phyloP scores from a whole-genome alignment of 2,797 vertebrate species.

The Coilia nasus region DNA sequence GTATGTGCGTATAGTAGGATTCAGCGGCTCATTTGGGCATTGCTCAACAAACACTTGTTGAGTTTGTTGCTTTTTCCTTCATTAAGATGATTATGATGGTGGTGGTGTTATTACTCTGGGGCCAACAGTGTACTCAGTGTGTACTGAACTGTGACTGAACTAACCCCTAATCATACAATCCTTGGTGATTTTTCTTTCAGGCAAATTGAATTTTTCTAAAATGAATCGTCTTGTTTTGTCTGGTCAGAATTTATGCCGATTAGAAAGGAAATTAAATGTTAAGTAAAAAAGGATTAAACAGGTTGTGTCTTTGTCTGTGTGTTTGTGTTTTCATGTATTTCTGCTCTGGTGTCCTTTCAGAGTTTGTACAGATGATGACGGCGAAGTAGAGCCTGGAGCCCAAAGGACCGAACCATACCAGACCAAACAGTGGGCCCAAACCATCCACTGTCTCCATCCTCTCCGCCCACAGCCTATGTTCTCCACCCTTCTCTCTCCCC shows the following conservation, averaged over 20 bases:
- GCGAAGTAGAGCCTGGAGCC: slow-evolving; percentile 58
- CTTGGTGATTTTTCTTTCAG: not conserved
- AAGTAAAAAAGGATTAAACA: not conserved
- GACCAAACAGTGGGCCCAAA: slow-evolving; percentile 62
- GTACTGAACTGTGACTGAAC: not conserved
- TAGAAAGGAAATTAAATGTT: not conserved
- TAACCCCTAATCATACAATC: not conserved
- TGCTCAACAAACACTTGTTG: no score
- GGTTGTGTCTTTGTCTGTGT: not conserved
- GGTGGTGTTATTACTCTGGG: not conserved
- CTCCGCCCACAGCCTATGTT: slow-evolving; percentile 51
- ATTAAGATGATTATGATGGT: not conserved
- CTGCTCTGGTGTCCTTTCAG: slow-evolving; percentile 31
- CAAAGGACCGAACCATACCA: slow-evolving; percentile 55
- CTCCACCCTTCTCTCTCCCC: slow-evolving; percentile 31
- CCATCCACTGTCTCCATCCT: slow-evolving; percentile 55
- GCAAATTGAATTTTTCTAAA: not conserved
- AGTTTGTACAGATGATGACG: slow-evolving; percentile 67
- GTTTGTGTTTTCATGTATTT: not conserved
- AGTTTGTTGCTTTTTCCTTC: not conserved
- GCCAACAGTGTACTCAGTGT: not conserved
- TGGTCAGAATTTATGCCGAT: not conserved
- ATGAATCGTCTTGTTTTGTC: not conserved
- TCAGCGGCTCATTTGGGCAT: not conserved
- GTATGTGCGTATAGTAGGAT: no score